Conservation (phyloP, 2,797 vertebrate species). For the Mus minutoides region DNA sequence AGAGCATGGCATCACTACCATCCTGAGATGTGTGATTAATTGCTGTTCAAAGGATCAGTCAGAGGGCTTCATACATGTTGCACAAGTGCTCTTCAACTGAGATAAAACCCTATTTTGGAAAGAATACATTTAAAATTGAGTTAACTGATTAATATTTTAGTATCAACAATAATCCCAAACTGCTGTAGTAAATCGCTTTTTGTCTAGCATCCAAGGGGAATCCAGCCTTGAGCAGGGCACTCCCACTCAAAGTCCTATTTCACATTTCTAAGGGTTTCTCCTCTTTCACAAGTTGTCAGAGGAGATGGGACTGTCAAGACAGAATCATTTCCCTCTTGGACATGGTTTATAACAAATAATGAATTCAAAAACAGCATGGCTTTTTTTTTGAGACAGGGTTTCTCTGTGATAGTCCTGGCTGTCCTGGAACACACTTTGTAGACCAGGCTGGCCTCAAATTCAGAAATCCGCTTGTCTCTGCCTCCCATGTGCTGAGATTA, state of each 20-base stretch:
- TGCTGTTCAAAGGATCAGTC: background rate
- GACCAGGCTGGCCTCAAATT: too few species aligned
- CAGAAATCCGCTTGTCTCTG: too few species aligned
- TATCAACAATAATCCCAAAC: background rate
- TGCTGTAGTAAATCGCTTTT: background rate
- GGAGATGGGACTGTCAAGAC: background rate
- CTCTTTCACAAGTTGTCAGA: background rate
- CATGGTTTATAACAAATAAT: background rate
- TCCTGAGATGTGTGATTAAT: background rate
- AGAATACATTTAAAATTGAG: background rate
- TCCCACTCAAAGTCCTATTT: background rate
- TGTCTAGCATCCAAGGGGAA: background rate
- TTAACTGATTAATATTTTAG: background rate
- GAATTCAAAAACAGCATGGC: background rate
- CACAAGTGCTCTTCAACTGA: background rate
- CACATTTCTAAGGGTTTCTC: fast-evolving
- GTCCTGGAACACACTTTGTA: too few species aligned
- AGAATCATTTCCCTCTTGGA: background rate
- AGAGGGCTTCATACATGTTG: background rate
- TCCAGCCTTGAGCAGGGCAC: background rate
- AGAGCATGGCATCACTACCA: background rate
- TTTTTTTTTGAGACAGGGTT: too few species aligned
- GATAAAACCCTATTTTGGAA: background rate
- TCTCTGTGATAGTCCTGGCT: too few species aligned
- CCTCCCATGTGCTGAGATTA: too few species aligned